Conservation (phyloP, 2,888 invertebrate genomes). For the Adelognathus sp. region DNA sequence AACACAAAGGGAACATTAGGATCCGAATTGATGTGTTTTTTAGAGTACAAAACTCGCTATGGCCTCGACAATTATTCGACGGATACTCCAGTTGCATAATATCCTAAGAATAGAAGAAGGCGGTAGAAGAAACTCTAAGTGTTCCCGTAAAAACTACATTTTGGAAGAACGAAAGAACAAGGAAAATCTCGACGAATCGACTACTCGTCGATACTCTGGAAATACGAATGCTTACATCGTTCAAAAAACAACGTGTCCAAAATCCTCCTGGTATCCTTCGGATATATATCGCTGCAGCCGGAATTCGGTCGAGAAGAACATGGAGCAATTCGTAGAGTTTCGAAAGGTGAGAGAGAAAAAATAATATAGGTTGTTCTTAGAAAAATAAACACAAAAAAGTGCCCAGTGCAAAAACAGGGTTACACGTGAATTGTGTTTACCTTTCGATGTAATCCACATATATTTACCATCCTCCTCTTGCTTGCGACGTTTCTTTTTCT, state of each 20-base stretch:
- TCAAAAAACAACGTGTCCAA: constrained; percentile 8
- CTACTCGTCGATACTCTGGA: constrained; percentile 24
- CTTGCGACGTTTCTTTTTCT: constrained; percentile 77
- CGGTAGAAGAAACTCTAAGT: constrained; percentile 19
- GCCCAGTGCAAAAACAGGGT: constrained; percentile 71
- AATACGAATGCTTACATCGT: constrained; percentile 33
- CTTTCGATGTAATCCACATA: constrained; percentile 81
- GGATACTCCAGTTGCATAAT: constrained; percentile 57
- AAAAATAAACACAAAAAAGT: constrained; percentile 80
- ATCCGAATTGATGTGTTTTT: no score
- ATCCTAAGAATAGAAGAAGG: constrained; percentile 67
- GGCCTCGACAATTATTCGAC: constrained; percentile 19
- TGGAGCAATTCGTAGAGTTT: background rate
- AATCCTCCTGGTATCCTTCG: constrained; percentile 64
- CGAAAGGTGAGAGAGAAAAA: constrained; percentile 29
- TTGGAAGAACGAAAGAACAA: no score
- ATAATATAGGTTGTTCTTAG: constrained; percentile 43
- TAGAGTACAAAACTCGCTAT: background rate
- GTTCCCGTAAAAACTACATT: constrained; percentile 16
- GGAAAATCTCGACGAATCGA: constrained; percentile 5
- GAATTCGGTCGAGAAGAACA: constrained; percentile 33
- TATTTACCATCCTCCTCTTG: constrained; percentile 80
- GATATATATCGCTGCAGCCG: constrained; percentile 62
- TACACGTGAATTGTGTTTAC: constrained; percentile 79
- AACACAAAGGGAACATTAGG: no score